Conservation (phyloP, 2,797 vertebrate species). For the Pempheris klunzingeri region DNA sequence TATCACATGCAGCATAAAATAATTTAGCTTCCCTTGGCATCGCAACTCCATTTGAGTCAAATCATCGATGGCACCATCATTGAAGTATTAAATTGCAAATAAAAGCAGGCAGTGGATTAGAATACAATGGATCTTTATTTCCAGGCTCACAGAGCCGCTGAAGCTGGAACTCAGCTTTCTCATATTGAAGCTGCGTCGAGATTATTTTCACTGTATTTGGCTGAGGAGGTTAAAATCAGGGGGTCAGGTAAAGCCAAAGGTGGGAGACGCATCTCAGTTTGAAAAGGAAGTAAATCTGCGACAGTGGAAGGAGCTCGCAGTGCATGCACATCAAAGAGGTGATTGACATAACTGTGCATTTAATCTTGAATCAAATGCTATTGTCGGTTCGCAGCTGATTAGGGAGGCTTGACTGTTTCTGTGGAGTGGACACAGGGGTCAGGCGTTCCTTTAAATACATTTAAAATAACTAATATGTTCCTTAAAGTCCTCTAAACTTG, state of each 20-base stretch:
- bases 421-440: neutral
- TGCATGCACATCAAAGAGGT: neutral
- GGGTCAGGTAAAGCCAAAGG: neutral
- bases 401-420: neutral
- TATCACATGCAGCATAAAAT: neutral
- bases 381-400: neutral
- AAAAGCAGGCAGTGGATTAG: conserved; percentile 22
- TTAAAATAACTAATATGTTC: neutral
- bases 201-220: conserved; percentile 18
- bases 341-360: no score
- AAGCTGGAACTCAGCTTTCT: neutral
- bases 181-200: conserved; percentile 7
- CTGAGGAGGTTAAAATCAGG: conserved; percentile 19
- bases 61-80: neutral
- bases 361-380: neutral
- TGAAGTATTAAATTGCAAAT: conserved; percentile 17
- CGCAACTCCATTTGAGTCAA: conserved; percentile 2
- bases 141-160: neutral
- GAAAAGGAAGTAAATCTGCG: neutral
- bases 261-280: conserved; percentile 14
- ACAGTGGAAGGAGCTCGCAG: neutral
- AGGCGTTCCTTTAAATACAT: neutral
- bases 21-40: neutral
- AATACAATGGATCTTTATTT: conserved; percentile 21
- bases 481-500: neutral